These are phyloP conservation scores for Ditylenchus dipsaci DNA, from an alignment of 1,140 invertebrate species.

Conservation along the genomic window DNA sequence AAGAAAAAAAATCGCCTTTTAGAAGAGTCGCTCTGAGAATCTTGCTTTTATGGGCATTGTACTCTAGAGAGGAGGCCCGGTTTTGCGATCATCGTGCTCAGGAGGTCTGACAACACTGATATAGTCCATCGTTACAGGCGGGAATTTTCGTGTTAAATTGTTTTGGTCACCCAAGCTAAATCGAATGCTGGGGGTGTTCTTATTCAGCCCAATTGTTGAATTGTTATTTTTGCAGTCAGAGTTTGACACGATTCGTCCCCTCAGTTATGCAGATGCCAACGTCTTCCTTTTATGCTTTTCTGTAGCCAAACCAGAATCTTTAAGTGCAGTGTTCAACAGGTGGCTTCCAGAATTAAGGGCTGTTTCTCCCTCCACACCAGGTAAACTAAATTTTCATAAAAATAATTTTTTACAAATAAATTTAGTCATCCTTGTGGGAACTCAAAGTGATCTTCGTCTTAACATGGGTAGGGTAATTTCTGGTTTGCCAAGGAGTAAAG, in stretches of 20 bases:
- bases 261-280: conserved; percentile 54
- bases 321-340: conserved; percentile 42
- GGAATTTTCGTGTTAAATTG: too few relatives aligned
- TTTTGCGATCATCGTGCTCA: too few relatives aligned
- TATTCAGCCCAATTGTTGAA: too few relatives aligned
- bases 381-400: not conserved
- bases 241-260: conserved; percentile 55
- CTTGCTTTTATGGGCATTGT: too few relatives aligned
- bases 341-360: conserved; percentile 54
- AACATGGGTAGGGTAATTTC: not conserved
- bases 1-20: too few relatives aligned
- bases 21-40: too few relatives aligned
- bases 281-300: conserved; percentile 57
- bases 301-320: conserved; percentile 44
- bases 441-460: conserved; percentile 74
- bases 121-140: too few relatives aligned
- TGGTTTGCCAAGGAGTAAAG: not conserved
- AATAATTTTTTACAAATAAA: not conserved
- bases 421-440: conserved; percentile 78
- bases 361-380: conserved; percentile 14
- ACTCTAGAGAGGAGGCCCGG: too few relatives aligned
- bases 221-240: conserved; percentile 40
- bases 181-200: too few relatives aligned
- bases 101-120: too few relatives aligned
- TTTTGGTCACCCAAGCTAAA: too few relatives aligned